Evolutionary conservation across 2,888 invertebrate species (phyloP).

Genomic region (Agonopterix alstromeriana): DNA sequence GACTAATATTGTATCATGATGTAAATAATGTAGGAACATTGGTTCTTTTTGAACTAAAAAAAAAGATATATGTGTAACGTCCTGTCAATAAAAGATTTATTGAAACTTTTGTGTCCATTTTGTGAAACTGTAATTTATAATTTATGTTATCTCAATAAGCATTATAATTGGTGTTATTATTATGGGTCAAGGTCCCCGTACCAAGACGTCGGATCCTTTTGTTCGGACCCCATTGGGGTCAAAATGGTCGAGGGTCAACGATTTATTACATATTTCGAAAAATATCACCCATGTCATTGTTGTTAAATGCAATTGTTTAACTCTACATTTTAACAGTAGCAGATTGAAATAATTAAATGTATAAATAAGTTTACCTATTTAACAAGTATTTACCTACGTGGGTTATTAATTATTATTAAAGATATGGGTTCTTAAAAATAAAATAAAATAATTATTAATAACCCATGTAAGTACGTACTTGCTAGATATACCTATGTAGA

Average conservation of each 20-base stretch:
- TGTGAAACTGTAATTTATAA: conserved; percentile 49
- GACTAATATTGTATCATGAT: no score
- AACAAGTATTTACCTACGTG: neutral
- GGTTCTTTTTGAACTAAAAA: no score
- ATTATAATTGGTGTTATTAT: conserved; percentile 66
- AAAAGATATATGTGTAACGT: neutral
- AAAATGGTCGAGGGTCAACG: conserved; percentile 66
- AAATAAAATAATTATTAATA: no score
- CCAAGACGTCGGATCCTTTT: conserved; percentile 54
- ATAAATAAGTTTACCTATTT: neutral
- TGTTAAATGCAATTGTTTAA: conserved; percentile 10
- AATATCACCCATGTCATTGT: conserved; percentile 49
- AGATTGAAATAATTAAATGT: neutral
- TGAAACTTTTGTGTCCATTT: conserved; percentile 14
- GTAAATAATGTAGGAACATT: no score
- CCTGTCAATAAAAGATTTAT: conserved; percentile 24
- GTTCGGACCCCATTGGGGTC: conserved; percentile 50
- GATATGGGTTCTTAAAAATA: no score
- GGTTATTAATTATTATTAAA: no score
- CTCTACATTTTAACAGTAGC: neutral
- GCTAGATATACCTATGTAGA: no score
- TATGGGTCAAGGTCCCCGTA: conserved; percentile 48
- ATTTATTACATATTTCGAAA: conserved; percentile 58
- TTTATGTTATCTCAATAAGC: conserved; percentile 67
- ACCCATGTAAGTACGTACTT: no score